These are phyloP conservation scores for Lamproptera curius DNA, from an alignment of 2,888 invertebrate species.

Conservation along the genomic window DNA sequence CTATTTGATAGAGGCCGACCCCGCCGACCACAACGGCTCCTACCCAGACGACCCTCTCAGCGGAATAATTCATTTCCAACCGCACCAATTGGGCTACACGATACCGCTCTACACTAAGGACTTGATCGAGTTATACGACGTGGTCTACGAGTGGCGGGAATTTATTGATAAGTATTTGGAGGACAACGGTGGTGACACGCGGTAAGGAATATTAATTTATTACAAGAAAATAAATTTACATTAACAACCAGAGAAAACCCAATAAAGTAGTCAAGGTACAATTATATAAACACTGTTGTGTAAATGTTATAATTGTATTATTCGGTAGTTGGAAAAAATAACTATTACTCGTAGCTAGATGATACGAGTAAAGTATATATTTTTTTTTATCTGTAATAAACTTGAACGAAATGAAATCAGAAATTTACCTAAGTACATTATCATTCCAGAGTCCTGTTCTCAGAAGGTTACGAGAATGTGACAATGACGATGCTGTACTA, in stretches of 20 bases:
- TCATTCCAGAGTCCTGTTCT: conserved; percentile 71
- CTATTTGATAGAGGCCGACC: conserved; percentile 74
- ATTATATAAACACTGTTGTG: no score
- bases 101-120: conserved; percentile 81
- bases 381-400: not conserved
- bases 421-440: conserved; percentile 22
- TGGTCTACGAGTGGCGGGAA: conserved; percentile 77
- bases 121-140: conserved; percentile 73
- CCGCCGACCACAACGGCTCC: conserved; percentile 48
- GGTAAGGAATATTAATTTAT: conserved; percentile 45
- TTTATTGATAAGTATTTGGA: conserved; percentile 69
- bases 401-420: no score
- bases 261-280: no score
- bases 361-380: not conserved
- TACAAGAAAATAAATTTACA: no score
- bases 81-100: conserved; percentile 75
- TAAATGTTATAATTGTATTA: no score
- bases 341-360: no score
- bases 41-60: conserved; percentile 75
- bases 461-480: conserved; percentile 79
- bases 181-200: conserved; percentile 56
- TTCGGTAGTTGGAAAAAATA: no score
- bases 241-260: no score
- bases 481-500: conserved; percentile 79
- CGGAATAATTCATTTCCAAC: conserved; percentile 56